These are phyloP conservation scores for Metacarcinus magister DNA, from an alignment of 2,888 invertebrate species.

Conservation along the genomic window DNA sequence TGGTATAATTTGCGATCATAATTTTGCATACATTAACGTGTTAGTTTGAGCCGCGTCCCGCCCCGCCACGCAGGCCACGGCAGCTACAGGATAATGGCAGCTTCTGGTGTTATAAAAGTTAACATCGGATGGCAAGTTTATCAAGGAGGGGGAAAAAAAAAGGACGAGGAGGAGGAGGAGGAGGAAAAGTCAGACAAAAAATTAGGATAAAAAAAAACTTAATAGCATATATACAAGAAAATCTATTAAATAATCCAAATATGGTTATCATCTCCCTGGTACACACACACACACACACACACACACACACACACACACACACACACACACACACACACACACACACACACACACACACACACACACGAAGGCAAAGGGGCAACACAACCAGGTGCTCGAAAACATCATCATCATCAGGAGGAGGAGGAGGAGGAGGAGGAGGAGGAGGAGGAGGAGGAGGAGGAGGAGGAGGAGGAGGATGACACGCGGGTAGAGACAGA, in stretches of 20 bases:
- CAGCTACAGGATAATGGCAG: conserved; percentile 61
- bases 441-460: conserved; percentile 49
- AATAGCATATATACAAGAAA: not conserved
- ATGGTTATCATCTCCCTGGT: not conserved
- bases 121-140: conserved; percentile 55
- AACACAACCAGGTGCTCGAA: not conserved
- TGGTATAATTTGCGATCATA: conserved; percentile 73
- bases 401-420: not conserved
- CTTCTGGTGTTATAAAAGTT: conserved; percentile 74
- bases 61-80: conserved; percentile 42
- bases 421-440: not conserved
- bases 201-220: not conserved
- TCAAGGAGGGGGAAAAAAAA: not conserved
- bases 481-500: not conserved
- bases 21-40: conserved; percentile 71
- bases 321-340: not conserved
- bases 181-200: not conserved
- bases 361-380: not conserved
- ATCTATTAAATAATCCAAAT: not conserved
- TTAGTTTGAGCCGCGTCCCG: conserved; percentile 60
- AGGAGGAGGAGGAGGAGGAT: conserved; percentile 19
- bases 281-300: not conserved
- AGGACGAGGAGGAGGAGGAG: not conserved
- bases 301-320: not conserved
- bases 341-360: not conserved